These are phyloP conservation scores for Leptopilina drosophilae DNA, from an alignment of 2,888 invertebrate genomes.

Conservation along the genomic window DNA sequence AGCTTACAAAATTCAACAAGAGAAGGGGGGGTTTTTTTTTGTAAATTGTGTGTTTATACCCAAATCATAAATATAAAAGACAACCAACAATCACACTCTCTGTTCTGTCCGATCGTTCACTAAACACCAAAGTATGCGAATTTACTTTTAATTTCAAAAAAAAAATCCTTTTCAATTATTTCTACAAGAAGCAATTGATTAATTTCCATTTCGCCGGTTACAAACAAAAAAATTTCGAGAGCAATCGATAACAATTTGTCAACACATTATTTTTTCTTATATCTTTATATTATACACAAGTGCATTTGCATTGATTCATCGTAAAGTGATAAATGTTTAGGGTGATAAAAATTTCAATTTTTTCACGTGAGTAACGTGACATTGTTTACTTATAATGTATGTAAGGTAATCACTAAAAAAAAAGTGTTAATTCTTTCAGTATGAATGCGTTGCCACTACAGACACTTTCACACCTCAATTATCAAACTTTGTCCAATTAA, in stretches of 20 bases:
- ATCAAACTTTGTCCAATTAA: not conserved
- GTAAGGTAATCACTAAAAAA: not conserved
- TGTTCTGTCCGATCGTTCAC: constrained; percentile 1
- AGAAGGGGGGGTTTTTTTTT: constrained; percentile 3
- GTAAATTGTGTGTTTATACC: constrained; percentile 6
- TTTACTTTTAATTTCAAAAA: not conserved
- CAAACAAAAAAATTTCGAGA: not conserved
- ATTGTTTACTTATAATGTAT: not conserved
- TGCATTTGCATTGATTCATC: not conserved
- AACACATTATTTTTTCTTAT: not conserved
- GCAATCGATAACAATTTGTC: constrained; percentile 16
- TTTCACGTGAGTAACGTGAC: constrained; percentile 11
- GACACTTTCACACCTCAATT: not conserved
- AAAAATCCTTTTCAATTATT: not conserved
- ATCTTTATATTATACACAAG: not conserved
- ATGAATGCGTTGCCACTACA: not conserved
- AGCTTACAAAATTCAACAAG: not conserved
- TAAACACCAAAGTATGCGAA: not conserved
- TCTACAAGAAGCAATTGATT: not conserved
- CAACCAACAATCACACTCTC: not conserved
- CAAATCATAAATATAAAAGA: not conserved
- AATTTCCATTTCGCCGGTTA: not conserved
- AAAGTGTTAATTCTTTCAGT: not conserved
- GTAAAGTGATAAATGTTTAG: constrained; percentile 8
- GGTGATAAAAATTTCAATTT: not conserved